phyloP scores from a whole-genome alignment of 2,113 vertebrate genomes.

The Agapornis roseicollis region DNA sequence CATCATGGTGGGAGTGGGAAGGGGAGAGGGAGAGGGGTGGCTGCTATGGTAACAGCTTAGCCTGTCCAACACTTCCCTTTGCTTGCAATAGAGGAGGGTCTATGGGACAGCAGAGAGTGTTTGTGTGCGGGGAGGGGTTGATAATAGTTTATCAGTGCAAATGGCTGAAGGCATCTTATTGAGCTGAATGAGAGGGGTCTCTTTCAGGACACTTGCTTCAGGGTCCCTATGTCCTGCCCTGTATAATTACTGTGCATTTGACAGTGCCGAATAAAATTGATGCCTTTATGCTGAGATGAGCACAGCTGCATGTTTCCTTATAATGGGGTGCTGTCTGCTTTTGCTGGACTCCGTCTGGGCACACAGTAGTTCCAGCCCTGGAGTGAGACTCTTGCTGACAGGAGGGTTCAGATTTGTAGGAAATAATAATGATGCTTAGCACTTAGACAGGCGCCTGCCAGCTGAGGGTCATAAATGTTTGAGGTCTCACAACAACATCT shows the following conservation, averaged over 20 bases:
- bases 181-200: slow-evolving; percentile 64
- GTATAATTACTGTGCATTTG: slow-evolving; percentile 72
- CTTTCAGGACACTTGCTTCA: slow-evolving; percentile 73
- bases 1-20: slow-evolving; percentile 44
- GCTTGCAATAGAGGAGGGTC: slow-evolving; percentile 43
- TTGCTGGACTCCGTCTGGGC: slow-evolving; percentile 14
- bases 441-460: slow-evolving; percentile 45
- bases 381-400: slow-evolving; percentile 37
- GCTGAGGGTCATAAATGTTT: slow-evolving; percentile 25
- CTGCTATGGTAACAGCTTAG: slow-evolving; percentile 82
- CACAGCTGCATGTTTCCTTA: slow-evolving; percentile 75
- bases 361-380: slow-evolving; percentile 32
- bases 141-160: slow-evolving; percentile 68
- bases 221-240: slow-evolving; percentile 74
- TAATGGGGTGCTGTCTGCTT: slow-evolving; percentile 77
- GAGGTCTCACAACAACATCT: slow-evolving; percentile 31
- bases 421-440: slow-evolving; percentile 57
- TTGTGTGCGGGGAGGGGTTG: slow-evolving; percentile 24
- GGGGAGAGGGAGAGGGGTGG: slow-evolving; percentile 55
- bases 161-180: slow-evolving; percentile 59
- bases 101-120: slow-evolving; percentile 30
- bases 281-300: slow-evolving; percentile 72
- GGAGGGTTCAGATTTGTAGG: slow-evolving; percentile 32
- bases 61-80: slow-evolving; percentile 45
- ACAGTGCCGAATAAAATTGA: slow-evolving; percentile 68